Evolutionary conservation across 2,797 vertebrate species (phyloP), one percentile per base, ranked within the genome.

Genomic region (Sebastes hubbsi): DNA sequence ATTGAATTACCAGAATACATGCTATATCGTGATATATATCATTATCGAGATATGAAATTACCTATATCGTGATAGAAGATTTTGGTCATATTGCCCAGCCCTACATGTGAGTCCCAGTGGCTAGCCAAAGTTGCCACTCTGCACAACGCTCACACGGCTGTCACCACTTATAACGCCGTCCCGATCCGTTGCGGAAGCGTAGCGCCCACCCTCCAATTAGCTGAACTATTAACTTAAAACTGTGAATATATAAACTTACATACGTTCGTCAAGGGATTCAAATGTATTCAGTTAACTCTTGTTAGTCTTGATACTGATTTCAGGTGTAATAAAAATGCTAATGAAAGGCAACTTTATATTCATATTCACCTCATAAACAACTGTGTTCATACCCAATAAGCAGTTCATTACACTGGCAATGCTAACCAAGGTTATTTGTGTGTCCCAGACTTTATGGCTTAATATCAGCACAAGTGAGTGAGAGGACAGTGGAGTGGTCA

Each of bases 361-460:
- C 16, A 22, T 74, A 63, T 68, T 38, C 6, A 65, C 30, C 30
- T 36, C 13, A 61, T 8, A 66, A 46, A 36, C 27, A 52, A 79
- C 18, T 36, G 6, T 9, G 5, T 14, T 42, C 13, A 55, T 22
- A 52, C 20, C 8, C 18, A 81, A 54, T 29, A 77, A 42, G 34
- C 68, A 56, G 24, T 71, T 86, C 32, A 68, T 77, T 82, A 80
- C 69, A 74, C 62, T 29, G 52, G 36, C 68, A 79, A 59, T 77
- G 84, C 88, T 89, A 86, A 94, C 89, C 88, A 92, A 90, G 88
- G 88, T 88, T 81, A 94, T 81, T 86, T 62, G 86, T 78, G 74
- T 92, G 93, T 93, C 87, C 88, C 84, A 70, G 82, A 91, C 89
- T 95, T 95, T 94, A 93, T 91, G 89, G 91, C 89, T 95, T 94